Base-by-base conservation (phyloP, 2,888 invertebrate species). In the Stenodera caucasica region DNA sequence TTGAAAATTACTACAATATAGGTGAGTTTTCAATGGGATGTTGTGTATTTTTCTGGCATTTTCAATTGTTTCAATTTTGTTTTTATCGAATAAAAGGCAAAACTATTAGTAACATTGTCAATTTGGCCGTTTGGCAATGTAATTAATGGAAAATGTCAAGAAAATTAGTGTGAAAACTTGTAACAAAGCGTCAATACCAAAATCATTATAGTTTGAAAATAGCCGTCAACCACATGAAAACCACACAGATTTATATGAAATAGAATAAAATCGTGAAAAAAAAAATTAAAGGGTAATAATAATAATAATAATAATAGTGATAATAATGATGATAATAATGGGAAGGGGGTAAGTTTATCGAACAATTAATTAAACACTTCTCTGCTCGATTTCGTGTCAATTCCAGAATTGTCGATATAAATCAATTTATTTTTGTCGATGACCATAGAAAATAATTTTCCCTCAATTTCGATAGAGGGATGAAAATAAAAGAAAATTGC, bases 21-120 rank as follows among this genome's bases (percentile, higher is more conserved):
- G 26, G 2, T 26, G 26, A 26, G 26, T n/a, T n/a, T n/a, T n/a
- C n/a, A n/a, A n/a, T n/a, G 26, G 26, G 5, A 5, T 4, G 26
- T 4, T 2, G 26, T 26, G 26, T 4, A 26, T 26, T n/a, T n/a
- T n/a, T n/a, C n/a, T n/a, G n/a, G n/a, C n/a, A n/a, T n/a, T n/a
- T n/a, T n/a, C n/a, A n/a, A n/a, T 32, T 11, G 35, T 35, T 35
- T 35, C 14, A 5, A n/a, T 2, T 35, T 72, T 70, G 70, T 65
- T 67, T n/a, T 23, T 4, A 45, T 23, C 21, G 12, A 23, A 21
- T 6, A 66, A 64, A 57, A 53, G 55, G 55, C 21, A 26, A 52
- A 63, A 40, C 30, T 23, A 51, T 63, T 55, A 56, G 40, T 33
- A 37, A 54, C 45, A 45, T 23, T 45, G 21, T 45, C 45, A 45